Conservation (phyloP, 2,797 vertebrate species). For the Sternarchorhynchus goeldii region DNA sequence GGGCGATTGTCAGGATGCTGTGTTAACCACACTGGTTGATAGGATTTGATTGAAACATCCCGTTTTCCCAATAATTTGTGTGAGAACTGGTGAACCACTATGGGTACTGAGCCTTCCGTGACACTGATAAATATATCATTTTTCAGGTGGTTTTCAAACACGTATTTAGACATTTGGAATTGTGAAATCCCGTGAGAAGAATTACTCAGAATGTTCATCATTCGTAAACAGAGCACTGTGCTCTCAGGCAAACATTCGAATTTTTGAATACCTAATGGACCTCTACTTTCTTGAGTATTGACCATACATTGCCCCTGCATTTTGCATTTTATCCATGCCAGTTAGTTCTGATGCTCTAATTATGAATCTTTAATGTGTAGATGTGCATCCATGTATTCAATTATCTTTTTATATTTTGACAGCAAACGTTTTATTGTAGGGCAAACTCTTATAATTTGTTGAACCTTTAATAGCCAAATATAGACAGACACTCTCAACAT, state of each 20-base stretch:
- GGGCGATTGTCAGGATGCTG: too few relatives aligned
- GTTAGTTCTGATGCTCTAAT: slow-evolving; percentile 1
- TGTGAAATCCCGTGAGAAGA: neutral
- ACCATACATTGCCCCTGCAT: neutral
- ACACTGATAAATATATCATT: neutral
- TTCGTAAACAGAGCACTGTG: neutral
- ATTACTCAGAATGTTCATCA: neutral
- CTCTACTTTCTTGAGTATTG: neutral
- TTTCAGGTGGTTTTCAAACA: neutral
- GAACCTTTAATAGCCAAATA: slow-evolving; percentile 27
- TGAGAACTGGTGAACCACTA: neutral
- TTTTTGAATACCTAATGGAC: slow-evolving; percentile 5
- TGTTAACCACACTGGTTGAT: neutral
- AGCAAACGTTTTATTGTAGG: slow-evolving; percentile 22
- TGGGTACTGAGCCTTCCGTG: neutral
- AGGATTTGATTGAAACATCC: neutral
- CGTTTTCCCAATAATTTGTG: neutral
- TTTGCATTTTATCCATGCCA: slow-evolving; percentile 13
- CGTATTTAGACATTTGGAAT: neutral
- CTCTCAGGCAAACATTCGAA: neutral
- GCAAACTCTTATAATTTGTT: slow-evolving; percentile 23
- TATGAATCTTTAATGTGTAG: slow-evolving; percentile 21
- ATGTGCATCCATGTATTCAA: too few relatives aligned
- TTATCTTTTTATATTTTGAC: neutral
- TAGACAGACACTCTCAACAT: neutral